These are phyloP conservation scores for Penaeus japonicus DNA, from an alignment of 1,140 invertebrate species.

Conservation along the genomic window DNA sequence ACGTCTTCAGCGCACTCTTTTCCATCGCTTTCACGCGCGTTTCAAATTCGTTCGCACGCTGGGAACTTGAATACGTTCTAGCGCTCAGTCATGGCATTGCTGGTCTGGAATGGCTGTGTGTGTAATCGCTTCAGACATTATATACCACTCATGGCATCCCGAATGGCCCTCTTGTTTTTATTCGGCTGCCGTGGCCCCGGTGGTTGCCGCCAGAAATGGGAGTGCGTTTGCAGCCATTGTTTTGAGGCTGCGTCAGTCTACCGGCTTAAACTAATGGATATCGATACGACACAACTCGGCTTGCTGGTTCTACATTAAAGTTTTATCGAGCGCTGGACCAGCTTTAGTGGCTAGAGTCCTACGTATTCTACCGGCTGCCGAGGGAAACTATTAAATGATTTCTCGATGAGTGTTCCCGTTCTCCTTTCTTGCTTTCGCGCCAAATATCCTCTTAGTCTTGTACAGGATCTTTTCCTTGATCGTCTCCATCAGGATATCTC, in stretches of 20 bases:
- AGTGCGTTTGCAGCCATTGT: slow-evolving; percentile 11
- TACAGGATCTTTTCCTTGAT: too few species aligned
- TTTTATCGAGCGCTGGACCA: slow-evolving; percentile 42
- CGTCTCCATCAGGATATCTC: too few species aligned
- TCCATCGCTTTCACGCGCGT: slow-evolving; percentile 28
- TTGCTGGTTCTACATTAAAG: slow-evolving; percentile 40
- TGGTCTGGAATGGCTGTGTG: too few species aligned
- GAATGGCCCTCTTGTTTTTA: too few species aligned
- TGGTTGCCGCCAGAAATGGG: background rate
- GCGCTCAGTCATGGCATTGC: background rate
- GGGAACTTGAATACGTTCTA: background rate
- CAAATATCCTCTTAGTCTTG: too few species aligned
- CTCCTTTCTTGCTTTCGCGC: too few species aligned
- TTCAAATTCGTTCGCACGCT: background rate
- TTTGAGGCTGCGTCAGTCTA: slow-evolving; percentile 14
- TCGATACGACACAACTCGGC: slow-evolving; percentile 40
- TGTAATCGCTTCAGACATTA: too few species aligned
- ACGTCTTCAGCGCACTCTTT: slow-evolving; percentile 9
- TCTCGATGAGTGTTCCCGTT: too few species aligned
- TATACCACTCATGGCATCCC: too few species aligned
- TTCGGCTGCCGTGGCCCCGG: too few species aligned
- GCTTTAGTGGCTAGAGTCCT: slow-evolving; percentile 21
- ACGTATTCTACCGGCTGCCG: background rate
- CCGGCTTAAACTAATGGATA: slow-evolving; percentile 49
- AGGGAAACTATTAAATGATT: too few species aligned